Evolutionary conservation across 2,888 invertebrate genomes (phyloP), one percentile per base, ranked within the genome.

Genomic region (Drosophila demipolita): DNA sequence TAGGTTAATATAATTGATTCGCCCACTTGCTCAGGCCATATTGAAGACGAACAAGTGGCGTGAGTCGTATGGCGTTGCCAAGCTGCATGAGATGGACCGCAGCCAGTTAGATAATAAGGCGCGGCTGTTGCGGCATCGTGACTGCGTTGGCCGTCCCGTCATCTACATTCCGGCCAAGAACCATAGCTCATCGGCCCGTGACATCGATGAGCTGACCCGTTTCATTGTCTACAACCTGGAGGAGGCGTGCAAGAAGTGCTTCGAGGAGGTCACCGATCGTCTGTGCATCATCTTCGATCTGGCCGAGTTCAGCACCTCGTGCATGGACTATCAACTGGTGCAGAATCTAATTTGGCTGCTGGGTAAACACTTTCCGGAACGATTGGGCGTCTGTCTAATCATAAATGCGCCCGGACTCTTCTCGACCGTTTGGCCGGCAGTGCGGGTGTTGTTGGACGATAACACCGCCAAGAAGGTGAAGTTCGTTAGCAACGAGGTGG

Each of bases 31-130:
- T 15, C 20, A 96, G 96, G 96, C 96, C 60, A 94, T 96, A 85
- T 92, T 96, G 71, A 96, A 96, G 94, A 96, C 96, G 54, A 96
- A 96, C 91, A 96, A 96, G 93, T 97, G 97, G 97, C 94, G 96
- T 74, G 94, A 94, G 58, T 96, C 96, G 78, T 96, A 96, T 93
- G 96, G 95, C 57, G 96, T 96, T 3, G 93, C 94, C 29, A 93
- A 94, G 12, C 92, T 97, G 40, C 94, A 93, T 33, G 93, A 94
- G 66, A 91, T 93, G 77, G 93, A 94, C 12, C 92, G 95, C 11
- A 94, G 95, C 78, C 94, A 94, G 69, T 95, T 96, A 91, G 91
- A 94, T 70, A 94, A 94, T 63, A 96, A 96, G 91, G 96, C 96
- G 0, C 94, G 95, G 79, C 95, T 97, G 3, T 91, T 97, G 55